Evolutionary conservation across 2,113 vertebrate species (phyloP).

Genomic region (Limanda limanda): DNA sequence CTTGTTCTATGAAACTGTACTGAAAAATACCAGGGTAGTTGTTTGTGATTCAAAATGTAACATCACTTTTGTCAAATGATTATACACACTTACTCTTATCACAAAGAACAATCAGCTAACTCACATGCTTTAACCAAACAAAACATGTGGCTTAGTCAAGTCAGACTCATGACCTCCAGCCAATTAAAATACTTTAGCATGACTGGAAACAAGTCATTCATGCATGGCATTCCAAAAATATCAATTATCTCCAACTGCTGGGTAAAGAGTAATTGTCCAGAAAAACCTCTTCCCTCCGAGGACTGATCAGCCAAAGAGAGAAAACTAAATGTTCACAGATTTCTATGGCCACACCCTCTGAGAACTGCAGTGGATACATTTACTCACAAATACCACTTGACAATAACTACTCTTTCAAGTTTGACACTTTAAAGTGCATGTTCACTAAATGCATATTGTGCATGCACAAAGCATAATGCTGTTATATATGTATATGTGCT

Average conservation of each 20-base stretch:
- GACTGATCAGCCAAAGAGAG: conserved; percentile 27
- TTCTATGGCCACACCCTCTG: background rate
- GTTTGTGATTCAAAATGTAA: conserved; percentile 26
- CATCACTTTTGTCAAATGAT: conserved; percentile 17
- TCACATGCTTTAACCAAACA: conserved; percentile 6
- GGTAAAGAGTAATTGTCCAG: conserved; percentile 39
- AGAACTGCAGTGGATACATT: background rate
- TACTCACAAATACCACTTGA: background rate
- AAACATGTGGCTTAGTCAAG: background rate
- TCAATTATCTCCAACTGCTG: conserved; percentile 41
- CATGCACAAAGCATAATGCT: conserved; percentile 9
- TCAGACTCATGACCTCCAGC: conserved; percentile 45
- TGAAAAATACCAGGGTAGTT: conserved; percentile 12
- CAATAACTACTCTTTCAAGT: conserved; percentile 6
- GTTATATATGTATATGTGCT: conserved; percentile 6
- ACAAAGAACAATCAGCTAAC: conserved; percentile 35
- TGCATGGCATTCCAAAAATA: conserved; percentile 56
- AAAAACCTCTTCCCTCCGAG: conserved; percentile 23
- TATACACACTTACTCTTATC: conserved; percentile 28
- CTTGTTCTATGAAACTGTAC: conserved; percentile 24
- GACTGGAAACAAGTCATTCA: conserved; percentile 49
- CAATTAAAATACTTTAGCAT: conserved; percentile 55
- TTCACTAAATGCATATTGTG: too few species aligned
- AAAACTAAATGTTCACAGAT: conserved; percentile 18
- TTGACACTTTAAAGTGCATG: background rate